Evolutionary conservation across 2,888 invertebrate genomes (phyloP).

Genomic region (Drosophila mulleri): DNA sequence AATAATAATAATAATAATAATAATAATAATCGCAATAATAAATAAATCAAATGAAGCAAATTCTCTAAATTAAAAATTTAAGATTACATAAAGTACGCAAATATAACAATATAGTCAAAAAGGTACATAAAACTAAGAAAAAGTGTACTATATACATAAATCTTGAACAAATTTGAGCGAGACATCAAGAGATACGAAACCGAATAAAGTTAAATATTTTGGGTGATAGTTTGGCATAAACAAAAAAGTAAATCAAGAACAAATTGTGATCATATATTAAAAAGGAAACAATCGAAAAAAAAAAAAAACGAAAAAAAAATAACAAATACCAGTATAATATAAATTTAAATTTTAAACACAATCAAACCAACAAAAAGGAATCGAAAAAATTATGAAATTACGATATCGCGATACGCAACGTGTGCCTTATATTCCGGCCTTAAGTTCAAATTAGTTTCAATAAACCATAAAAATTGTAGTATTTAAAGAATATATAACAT

Average conservation of each 20-base stretch:
- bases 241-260: constrained; percentile 38
- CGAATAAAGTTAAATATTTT: constrained; percentile 30
- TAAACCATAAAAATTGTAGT: constrained; percentile 34
- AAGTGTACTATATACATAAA: too few species aligned
- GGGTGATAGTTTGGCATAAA: constrained; percentile 62
- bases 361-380: constrained; percentile 8
- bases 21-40: not conserved
- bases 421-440: constrained; percentile 84
- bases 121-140: not conserved
- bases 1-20: too few species aligned
- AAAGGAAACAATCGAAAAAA: constrained; percentile 1
- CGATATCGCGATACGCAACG: constrained; percentile 63
- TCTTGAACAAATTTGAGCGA: not conserved
- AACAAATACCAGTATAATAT: constrained; percentile 10
- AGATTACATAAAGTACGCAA: not conserved
- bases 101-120: not conserved
- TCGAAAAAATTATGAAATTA: constrained; percentile 29
- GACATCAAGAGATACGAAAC: constrained; percentile 10
- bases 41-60: not conserved
- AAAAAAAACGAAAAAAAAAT: constrained; percentile 7
- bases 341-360: too few species aligned
- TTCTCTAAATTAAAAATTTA: not conserved
- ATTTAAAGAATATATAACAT: not conserved
- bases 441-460: constrained; percentile 75
- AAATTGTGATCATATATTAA: constrained; percentile 65